Evolutionary conservation across 1,140 invertebrate genomes (phyloP).

Genomic region (Polypedilum pembai): DNA sequence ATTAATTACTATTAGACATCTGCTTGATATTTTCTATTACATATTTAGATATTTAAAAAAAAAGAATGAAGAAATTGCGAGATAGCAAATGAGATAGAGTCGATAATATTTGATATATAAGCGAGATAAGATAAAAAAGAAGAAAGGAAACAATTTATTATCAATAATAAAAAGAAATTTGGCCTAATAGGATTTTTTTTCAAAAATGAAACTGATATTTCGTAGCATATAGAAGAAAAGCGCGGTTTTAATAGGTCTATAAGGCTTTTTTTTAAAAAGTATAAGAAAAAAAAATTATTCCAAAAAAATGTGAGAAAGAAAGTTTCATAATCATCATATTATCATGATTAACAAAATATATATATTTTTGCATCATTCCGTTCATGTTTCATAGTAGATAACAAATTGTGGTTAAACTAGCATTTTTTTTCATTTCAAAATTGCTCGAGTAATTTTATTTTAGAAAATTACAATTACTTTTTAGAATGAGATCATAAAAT

Average conservation of each 20-base stretch:
- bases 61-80: background rate
- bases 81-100: background rate
- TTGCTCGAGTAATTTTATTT: too few species aligned
- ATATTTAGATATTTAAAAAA: slow-evolving; percentile 5
- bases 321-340: background rate
- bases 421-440: background rate
- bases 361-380: background rate
- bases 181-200: slow-evolving; percentile 4
- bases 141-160: background rate
- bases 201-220: slow-evolving; percentile 7
- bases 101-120: too few species aligned
- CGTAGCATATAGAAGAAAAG: background rate
- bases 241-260: background rate
- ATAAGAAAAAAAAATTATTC: background rate
- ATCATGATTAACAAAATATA: background rate
- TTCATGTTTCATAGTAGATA: background rate
- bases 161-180: background rate
- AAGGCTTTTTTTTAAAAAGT: background rate
- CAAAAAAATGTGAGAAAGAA: background rate
- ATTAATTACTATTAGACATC: slow-evolving; percentile 2
- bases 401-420: background rate
- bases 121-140: too few species aligned
- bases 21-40: slow-evolving; percentile 17
- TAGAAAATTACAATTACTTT: too few species aligned
- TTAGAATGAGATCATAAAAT: too few species aligned